phyloP scores from a whole-genome alignment of 1,140 invertebrate genomes.

The Calliopsis andreniformis region DNA sequence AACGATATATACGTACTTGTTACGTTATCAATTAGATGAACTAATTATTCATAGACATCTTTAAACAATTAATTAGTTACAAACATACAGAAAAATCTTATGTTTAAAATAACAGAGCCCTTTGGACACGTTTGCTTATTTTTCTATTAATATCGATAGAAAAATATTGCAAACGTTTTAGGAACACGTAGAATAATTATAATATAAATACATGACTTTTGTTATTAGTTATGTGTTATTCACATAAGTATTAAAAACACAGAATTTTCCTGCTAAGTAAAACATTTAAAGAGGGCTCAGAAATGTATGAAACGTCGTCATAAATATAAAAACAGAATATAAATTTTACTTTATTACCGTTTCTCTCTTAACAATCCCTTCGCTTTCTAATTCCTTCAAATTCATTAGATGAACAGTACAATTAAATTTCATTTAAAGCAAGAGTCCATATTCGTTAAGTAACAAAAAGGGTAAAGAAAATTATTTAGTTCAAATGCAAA shows the following conservation, averaged over 20 bases:
- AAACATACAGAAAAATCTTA: conserved; percentile 19
- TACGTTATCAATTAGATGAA: conserved; percentile 32
- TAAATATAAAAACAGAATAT: conserved; percentile 12
- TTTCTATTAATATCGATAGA: conserved; percentile 18
- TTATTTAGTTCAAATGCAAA: not conserved
- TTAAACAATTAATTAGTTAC: conserved; percentile 21
- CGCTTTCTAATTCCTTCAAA: conserved; percentile 1
- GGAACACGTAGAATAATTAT: conserved; percentile 53
- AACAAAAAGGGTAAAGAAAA: not conserved
- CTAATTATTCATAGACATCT: conserved; percentile 9
- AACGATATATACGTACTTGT: conserved; percentile 6
- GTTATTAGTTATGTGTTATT: conserved; percentile 4
- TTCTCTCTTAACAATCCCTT: conserved; percentile 7
- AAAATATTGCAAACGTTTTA: conserved; percentile 41
- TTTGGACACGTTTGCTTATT: conserved; percentile 27
- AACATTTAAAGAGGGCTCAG: conserved; percentile 4
- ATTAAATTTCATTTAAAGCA: not conserved
- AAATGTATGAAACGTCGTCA: not conserved
- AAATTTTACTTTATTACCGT: conserved; percentile 15
- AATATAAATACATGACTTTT: conserved; percentile 38
- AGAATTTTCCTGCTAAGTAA: conserved; percentile 3
- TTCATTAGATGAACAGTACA: not conserved
- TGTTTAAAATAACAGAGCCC: conserved; percentile 47
- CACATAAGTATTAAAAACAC: not conserved
- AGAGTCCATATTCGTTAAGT: not conserved